These are phyloP conservation scores for Coryphaenoides rupestris DNA, from an alignment of 2,113 vertebrate species.

Conservation along the genomic window DNA sequence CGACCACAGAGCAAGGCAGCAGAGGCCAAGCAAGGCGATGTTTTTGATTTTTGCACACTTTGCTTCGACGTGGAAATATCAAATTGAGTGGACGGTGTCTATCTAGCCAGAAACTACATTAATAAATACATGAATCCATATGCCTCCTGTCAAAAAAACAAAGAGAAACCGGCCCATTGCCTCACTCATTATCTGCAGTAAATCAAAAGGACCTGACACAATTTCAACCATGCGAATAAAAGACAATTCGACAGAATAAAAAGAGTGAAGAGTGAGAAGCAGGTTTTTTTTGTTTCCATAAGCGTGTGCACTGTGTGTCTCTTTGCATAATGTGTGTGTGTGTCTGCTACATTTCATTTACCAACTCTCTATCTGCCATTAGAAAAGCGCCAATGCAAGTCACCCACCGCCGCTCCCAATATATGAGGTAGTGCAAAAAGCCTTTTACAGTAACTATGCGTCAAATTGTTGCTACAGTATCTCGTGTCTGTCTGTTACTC, in stretches of 20 bases:
- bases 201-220: too few species aligned
- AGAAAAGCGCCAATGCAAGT: background rate
- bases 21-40: background rate
- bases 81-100: too few species aligned
- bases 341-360: background rate
- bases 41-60: background rate
- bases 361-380: background rate
- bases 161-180: too few species aligned
- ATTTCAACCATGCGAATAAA: too few species aligned
- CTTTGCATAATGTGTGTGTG: background rate
- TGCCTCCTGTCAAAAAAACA: too few species aligned
- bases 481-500: slow-evolving; percentile 44
- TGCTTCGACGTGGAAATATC: background rate
- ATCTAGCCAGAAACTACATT: too few species aligned
- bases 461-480: slow-evolving; percentile 61
- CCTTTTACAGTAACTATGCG: slow-evolving; percentile 8
- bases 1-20: background rate
- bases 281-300: too few species aligned
- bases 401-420: slow-evolving; percentile 20
- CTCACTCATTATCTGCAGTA: too few species aligned
- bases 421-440: slow-evolving; percentile 63
- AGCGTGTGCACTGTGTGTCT: too few species aligned
- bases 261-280: too few species aligned
- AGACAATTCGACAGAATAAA: too few species aligned
- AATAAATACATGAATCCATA: too few species aligned